Evolutionary conservation across 1,140 invertebrate species (phyloP), one percentile per base, ranked within the genome.

Genomic region (Danaus plexippus): DNA sequence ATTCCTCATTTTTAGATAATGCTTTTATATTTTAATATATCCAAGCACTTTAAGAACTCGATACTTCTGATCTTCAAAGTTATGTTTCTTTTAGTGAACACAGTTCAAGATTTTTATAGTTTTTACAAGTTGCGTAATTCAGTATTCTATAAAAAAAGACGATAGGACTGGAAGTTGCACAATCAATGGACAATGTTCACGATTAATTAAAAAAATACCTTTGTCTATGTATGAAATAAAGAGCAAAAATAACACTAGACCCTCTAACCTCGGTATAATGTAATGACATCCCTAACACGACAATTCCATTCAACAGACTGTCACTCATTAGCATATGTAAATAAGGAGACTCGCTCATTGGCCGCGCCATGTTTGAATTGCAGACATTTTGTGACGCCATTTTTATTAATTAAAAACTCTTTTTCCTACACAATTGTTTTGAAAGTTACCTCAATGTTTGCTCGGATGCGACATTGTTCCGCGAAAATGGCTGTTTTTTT

Each of bases 261-360:
- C 51, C 65, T 61, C 67, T 65, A 69, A 75, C 69, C 59, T 67
- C 60, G 51, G 72, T 67, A 71, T 73, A 80, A 72, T 63, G 64
- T 80, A 80, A 79, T 79, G 77, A 77, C 79, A 81, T 54, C 74
- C 67, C 80, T 80, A 69, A 85, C 81, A 85, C 67, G 78, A 85
- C 77, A 81, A 81, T 85, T 80, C 81, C 81, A 85, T 85, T 84
- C 77, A 71, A 59, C 60, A 74, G 75, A 69, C 68, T 81, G 81
- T 77, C 81, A 76, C 75, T 80, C 75, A 82, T 85, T 85, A 85
- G 68, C 80, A 85, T 85, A 81, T 73, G 77, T 76, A 82, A 77
- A 85, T 77, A 80, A 73, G 71, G 69, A 58, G 64, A 59, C 54
- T 53, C 73, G 65, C 66, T 75, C 75, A 75, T 77, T 75, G 76